Evolutionary conservation across 2,888 invertebrate genomes (phyloP).

Genomic region (Neoaliturus tenellus): DNA sequence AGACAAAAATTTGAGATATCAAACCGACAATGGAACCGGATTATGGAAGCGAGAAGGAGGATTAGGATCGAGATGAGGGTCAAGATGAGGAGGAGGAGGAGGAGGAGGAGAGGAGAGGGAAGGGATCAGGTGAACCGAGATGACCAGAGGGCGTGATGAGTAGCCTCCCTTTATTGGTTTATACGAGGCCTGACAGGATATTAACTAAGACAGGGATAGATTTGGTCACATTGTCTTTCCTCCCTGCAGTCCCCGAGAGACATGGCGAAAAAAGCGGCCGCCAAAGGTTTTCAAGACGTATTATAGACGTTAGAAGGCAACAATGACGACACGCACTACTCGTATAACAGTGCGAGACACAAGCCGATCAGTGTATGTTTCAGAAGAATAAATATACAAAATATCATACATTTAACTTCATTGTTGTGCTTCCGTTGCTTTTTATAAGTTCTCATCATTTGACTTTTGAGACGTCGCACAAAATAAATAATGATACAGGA

Average conservation of each 20-base stretch:
- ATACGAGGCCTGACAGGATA: conserved; percentile 48
- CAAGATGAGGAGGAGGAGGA: not conserved
- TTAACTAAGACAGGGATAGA: conserved; percentile 53
- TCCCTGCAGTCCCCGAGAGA: conserved; percentile 32
- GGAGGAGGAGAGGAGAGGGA: not conserved
- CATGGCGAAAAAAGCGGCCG: conserved; percentile 35
- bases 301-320: conserved; percentile 14
- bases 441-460: too few relatives aligned
- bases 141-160: conserved; percentile 31
- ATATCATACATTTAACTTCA: too few relatives aligned
- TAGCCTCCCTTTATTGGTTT: conserved; percentile 50
- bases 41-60: not conserved
- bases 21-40: not conserved
- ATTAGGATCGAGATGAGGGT: not conserved
- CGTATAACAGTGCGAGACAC: too few relatives aligned
- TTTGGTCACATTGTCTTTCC: conserved; percentile 51
- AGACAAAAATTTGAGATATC: too few relatives aligned
- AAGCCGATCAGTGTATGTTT: too few relatives aligned
- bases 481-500: too few relatives aligned
- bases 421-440: too few relatives aligned
- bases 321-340: too few relatives aligned
- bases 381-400: too few relatives aligned
- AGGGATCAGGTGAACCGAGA: conserved; percentile 9
- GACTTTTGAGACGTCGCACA: too few relatives aligned
- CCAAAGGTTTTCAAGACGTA: conserved; percentile 37